Percentiles rank a stretch among this genome's conserved stretches.
These are phyloP conservation scores for Dipodomys spectabilis DNA, from an alignment of 2,113 vertebrate genomes.

Conservation along the genomic window DNA sequence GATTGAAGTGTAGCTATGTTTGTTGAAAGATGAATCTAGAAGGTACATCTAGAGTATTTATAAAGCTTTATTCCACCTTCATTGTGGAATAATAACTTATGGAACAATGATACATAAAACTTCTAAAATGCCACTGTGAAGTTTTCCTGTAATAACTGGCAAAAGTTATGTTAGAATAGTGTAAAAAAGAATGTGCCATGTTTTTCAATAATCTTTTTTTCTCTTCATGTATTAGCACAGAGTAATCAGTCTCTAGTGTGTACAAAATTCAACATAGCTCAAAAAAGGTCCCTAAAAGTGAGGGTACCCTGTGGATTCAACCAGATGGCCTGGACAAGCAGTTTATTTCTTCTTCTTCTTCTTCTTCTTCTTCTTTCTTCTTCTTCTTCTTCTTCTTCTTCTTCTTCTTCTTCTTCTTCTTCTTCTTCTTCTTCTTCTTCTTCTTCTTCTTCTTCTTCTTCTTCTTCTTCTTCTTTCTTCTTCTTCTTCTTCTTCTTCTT, in stretches of 20 bases:
- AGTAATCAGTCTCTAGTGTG: slow-evolving; percentile 55
- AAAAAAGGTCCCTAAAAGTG: slow-evolving; percentile 58
- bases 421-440: no score
- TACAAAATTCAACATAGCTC: slow-evolving; percentile 72
- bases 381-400: no score
- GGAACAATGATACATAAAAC: not conserved
- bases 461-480: no score
- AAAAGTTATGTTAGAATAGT: not conserved
- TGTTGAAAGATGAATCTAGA: not conserved
- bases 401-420: no score
- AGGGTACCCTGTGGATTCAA: slow-evolving; percentile 73
- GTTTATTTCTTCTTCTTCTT: slow-evolving; percentile 79
- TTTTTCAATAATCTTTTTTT: slow-evolving; percentile 1
- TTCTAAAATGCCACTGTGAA: not conserved
- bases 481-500: no score
- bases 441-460: no score
- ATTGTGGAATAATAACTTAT: not conserved
- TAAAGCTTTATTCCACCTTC: not conserved
- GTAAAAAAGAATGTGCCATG: not conserved
- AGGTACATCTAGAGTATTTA: not conserved
- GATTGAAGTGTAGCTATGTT: not conserved
- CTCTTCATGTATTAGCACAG: slow-evolving; percentile 52
- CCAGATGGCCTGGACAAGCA: slow-evolving; percentile 80
- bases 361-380: not conserved
- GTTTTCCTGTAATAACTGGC: not conserved